Conservation (phyloP, 2,113 vertebrate species). For the Actenoides hombroni region DNA sequence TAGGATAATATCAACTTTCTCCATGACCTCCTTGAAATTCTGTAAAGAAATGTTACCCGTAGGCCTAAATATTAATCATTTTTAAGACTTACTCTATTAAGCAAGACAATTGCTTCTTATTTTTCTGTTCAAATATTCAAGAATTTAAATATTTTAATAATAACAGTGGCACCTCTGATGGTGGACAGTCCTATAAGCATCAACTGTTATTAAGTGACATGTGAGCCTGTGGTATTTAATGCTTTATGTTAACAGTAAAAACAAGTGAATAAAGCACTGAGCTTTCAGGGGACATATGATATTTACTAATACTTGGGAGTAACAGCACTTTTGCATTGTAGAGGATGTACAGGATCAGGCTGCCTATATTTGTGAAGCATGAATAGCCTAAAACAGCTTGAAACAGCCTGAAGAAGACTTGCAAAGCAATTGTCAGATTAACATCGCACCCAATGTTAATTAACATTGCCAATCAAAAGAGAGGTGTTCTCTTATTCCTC, state of each 20-base stretch:
- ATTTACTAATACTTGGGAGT: not conserved
- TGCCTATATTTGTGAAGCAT: not conserved
- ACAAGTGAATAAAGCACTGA: not conserved
- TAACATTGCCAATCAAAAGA: not conserved
- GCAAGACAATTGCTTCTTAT: not conserved
- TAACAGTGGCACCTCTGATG: not conserved
- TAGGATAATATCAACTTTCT: not conserved
- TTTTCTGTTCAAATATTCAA: not conserved
- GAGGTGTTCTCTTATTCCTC: not conserved
- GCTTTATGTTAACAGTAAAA: not conserved
- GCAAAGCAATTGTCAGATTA: not conserved
- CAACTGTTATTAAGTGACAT: not conserved
- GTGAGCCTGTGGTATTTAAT: not conserved
- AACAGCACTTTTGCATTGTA: not conserved
- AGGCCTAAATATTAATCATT: not conserved
- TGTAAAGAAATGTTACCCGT: not conserved
- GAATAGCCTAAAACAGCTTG: not conserved
- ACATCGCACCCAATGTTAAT: not conserved
- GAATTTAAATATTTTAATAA: not conserved
- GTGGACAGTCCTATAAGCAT: not conserved
- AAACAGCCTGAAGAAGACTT: not conserved
- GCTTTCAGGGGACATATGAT: not conserved
- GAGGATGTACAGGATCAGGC: not conserved
- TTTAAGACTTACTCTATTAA: not conserved
- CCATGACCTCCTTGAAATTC: not conserved